Conservation (phyloP, 2,113 vertebrate species). For the Plestiodon gilberti region DNA sequence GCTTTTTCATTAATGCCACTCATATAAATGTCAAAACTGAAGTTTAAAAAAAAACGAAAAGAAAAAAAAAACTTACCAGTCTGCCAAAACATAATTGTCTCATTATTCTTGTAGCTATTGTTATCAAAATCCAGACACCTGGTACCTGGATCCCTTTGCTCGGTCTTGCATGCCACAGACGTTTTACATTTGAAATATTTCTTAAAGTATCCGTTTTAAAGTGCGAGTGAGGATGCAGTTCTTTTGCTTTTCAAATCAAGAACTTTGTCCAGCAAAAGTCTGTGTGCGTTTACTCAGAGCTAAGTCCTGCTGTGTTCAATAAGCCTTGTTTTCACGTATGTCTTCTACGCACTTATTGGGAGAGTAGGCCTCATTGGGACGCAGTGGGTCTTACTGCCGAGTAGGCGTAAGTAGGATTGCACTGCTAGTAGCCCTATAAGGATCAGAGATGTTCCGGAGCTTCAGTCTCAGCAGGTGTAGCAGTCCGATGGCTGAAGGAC, state of each 20-base stretch:
- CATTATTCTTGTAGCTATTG: constrained; percentile 69
- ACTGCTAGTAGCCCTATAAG: too few species aligned
- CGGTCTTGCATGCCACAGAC: constrained; percentile 33
- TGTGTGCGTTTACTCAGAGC: not conserved
- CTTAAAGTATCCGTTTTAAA: not conserved
- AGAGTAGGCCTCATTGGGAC: too few species aligned
- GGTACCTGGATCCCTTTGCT: constrained; percentile 47
- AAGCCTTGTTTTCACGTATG: too few species aligned
- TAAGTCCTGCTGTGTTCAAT: not conserved
- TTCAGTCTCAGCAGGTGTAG: not conserved
- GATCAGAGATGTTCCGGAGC: not conserved
- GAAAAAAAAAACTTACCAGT: constrained; percentile 44
- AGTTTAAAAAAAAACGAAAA: not conserved
- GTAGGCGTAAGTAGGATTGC: not conserved
- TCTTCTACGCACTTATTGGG: too few species aligned
- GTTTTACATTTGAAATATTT: constrained; percentile 39
- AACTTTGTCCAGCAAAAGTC: not conserved
- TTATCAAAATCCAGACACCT: constrained; percentile 66
- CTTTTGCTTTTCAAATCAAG: constrained; percentile 8
- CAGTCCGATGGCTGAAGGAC: not conserved
- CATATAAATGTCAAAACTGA: constrained; percentile 73
- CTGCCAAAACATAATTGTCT: constrained; percentile 68
- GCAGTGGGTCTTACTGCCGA: not conserved
- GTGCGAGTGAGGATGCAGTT: not conserved
- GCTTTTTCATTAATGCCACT: constrained; percentile 66